Evolutionary conservation across 1,140 invertebrate species (phyloP).

Genomic region (Coptotermes formosanus): DNA sequence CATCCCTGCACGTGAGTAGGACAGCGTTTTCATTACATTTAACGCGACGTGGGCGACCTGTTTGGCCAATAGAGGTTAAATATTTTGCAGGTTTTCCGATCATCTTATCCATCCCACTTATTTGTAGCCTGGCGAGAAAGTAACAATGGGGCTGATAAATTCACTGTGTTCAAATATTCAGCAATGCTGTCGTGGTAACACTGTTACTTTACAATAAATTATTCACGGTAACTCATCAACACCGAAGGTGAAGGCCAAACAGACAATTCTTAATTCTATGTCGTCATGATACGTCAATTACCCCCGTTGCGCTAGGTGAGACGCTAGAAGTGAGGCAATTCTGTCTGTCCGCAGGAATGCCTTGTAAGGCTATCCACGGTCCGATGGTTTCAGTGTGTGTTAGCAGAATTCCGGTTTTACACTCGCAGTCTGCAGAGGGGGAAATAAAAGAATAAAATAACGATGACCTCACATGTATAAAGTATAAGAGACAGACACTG

Average conservation of each 20-base stretch:
- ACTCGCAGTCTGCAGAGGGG: background rate
- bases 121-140: too few species aligned
- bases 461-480: background rate
- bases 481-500: background rate
- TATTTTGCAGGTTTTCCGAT: too few species aligned
- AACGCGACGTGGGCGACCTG: too few species aligned
- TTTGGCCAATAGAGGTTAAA: too few species aligned
- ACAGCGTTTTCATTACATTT: too few species aligned
- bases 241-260: background rate
- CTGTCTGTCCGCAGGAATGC: background rate
- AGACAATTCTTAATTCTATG: background rate
- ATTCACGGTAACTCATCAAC: background rate
- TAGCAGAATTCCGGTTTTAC: constrained; percentile 14
- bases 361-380: constrained; percentile 4
- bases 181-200: too few species aligned
- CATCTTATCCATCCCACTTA: too few species aligned
- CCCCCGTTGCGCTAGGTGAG: background rate
- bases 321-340: background rate
- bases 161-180: too few species aligned
- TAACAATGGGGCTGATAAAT: too few species aligned
- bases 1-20: too few species aligned
- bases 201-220: too few species aligned
- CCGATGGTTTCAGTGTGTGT: background rate
- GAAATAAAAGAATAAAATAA: background rate
- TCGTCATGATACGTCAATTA: constrained; percentile 15